Percentiles rank a stretch among this genome's conserved stretches.
Conservation (phyloP, 2,113 vertebrate species). For the Hyaena hyaena region DNA sequence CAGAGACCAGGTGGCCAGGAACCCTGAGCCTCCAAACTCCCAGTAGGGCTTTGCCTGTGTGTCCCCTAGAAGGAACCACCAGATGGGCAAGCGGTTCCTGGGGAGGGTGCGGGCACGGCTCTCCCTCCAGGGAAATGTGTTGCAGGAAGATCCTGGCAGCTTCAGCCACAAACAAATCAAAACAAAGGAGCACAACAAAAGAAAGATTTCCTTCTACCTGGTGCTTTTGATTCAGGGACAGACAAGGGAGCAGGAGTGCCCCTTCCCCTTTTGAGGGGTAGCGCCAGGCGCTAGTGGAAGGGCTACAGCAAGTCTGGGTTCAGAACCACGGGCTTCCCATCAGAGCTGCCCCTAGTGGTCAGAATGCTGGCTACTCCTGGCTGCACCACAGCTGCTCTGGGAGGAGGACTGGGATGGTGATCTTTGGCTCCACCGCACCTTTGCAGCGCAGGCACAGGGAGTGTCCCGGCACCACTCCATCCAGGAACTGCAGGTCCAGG, state of each 20-base stretch:
- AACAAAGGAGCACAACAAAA: not conserved
- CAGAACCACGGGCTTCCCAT: not conserved
- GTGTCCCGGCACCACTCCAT: not conserved
- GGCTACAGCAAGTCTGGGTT: not conserved
- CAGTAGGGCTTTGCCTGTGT: not conserved
- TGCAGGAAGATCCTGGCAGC: not conserved
- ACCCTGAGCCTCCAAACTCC: not conserved
- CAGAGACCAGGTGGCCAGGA: no score
- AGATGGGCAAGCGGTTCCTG: no score
- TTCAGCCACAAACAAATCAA: not conserved
- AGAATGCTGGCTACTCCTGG: not conserved
- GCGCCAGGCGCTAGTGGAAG: not conserved
- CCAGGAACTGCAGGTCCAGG: not conserved
- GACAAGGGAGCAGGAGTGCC: not conserved
- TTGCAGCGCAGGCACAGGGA: not conserved
- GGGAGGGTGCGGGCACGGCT: not conserved
- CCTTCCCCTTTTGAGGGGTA: not conserved
- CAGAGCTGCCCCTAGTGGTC: accelerated
- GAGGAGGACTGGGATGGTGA: not conserved
- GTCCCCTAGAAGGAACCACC: not conserved
- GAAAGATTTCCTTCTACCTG: not conserved
- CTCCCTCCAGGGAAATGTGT: not conserved
- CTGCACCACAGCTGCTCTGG: no score
- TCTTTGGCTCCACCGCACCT: not conserved
- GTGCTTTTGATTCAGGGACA: no score